Base-by-base conservation (phyloP, 2,888 invertebrate species). In the Epirrita christyi region DNA sequence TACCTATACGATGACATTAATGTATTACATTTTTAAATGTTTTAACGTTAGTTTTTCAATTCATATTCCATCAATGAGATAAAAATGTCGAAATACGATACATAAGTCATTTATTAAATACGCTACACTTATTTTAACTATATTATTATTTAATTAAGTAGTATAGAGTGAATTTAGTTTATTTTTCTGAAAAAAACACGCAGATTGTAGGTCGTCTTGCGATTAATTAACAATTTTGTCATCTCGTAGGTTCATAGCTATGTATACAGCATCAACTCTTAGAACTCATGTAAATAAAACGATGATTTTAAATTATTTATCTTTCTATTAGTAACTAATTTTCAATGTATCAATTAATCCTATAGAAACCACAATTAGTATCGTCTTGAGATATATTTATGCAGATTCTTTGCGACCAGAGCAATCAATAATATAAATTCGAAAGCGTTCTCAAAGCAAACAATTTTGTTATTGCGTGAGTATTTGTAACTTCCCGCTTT, bases 401-500 rank as follows among this genome's bases (percentile, higher is more conserved):
- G 21, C 21, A 2, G 21, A 4, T 21, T 21, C 21, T 2, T 21
- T 4, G 21, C 21, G 21, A 21, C 21, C 21, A 4, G 21, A 21
- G 21, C 21, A 21, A 29, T 29, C 21, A 21, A 29, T 29, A 29
- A 6, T 5, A 29, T 8, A 8, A 32, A 32, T 9, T 32, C 7
- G 9, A 5, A 32, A 32, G 32, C 36, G 36, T 36, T 36, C 32
- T 7, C 10, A 11, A 6, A 32, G 0, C 4, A 32, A 32, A 32
- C 32, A 21, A 21, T 21, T 2, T 32, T 29, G n/a, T 29, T 29
- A 32, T 5, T 32, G 8, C 32, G 8, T 32, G 8, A 9, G 2
- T 2, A 36, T 38, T 38, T 54, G 36, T 58, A 76, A 63, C 77
- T 86, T 85, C 86, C 84, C 89, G 89, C 88, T 72, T 67, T 72